These are phyloP conservation scores for Monarcha castaneiventris DNA, from an alignment of 2,113 vertebrate genomes.

Conservation along the genomic window DNA sequence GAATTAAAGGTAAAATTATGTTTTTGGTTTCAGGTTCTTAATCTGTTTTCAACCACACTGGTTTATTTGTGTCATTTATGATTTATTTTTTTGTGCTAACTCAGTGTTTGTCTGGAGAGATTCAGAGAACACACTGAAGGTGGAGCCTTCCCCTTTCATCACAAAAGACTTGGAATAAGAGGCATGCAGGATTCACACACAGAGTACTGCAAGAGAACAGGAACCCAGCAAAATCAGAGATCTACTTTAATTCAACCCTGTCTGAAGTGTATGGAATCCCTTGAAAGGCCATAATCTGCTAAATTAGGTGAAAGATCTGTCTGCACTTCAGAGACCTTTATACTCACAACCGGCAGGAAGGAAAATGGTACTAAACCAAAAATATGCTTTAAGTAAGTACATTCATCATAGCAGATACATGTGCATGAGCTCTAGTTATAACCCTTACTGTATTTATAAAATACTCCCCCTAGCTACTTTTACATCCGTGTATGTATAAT, in stretches of 20 bases:
- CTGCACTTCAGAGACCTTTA: not conserved
- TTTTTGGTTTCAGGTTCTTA: not conserved
- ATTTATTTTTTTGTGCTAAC: not conserved
- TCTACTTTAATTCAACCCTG: not conserved
- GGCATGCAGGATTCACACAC: not conserved
- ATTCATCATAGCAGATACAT: not conserved
- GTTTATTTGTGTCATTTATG: not conserved
- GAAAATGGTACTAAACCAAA: not conserved
- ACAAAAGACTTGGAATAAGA: not conserved
- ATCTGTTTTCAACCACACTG: not conserved
- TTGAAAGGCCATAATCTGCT: not conserved
- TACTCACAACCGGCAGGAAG: not conserved
- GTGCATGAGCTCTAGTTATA: not conserved
- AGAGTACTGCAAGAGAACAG: not conserved
- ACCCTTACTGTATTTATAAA: not conserved
- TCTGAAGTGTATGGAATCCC: not conserved
- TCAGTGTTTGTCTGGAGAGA: not conserved
- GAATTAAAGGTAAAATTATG: not conserved
- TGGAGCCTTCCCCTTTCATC: not conserved
- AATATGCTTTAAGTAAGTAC: not conserved
- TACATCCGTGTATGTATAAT: fast-evolving
- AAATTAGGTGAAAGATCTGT: not conserved
- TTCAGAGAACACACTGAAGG: not conserved
- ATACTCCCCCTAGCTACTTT: not conserved
- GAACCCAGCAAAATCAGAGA: not conserved